Evolutionary conservation across 30 jellyfish, hydroid and myxozoan genomes (phyloP).

Genomic region (Catostylus mosaicus): DNA sequence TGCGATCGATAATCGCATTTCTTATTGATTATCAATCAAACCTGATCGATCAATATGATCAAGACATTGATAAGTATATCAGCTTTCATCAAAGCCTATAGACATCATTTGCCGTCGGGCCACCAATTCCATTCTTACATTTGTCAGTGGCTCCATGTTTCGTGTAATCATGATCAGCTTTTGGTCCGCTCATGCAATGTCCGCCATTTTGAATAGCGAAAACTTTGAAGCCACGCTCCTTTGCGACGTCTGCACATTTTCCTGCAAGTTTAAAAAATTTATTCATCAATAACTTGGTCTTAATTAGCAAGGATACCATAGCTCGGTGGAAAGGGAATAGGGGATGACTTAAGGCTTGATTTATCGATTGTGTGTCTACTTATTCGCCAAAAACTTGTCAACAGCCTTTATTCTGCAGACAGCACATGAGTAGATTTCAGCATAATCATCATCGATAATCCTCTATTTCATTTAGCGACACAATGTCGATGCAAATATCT

Average conservation of each 20-base stretch:
- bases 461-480: too few relatives aligned
- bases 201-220: conserved; percentile 95
- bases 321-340: not conserved
- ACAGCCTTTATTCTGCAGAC: too few relatives aligned
- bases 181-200: conserved; percentile 84
- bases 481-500: too few relatives aligned
- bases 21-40: too few relatives aligned
- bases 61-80: not conserved
- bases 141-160: conserved; percentile 73
- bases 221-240: conserved; percentile 88
- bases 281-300: not conserved
- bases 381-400: too few relatives aligned
- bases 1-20: too few relatives aligned
- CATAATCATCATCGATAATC: too few relatives aligned
- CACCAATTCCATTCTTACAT: conserved; percentile 89
- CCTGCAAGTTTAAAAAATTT: conserved; percentile 71
- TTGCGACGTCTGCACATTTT: conserved; percentile 93
- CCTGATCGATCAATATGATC: not conserved
- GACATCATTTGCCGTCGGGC: conserved; percentile 83
- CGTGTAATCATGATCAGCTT: conserved; percentile 67
- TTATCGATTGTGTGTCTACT: not conserved
- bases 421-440: too few relatives aligned
- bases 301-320: not conserved
- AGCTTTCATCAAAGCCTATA: conserved; percentile 40
- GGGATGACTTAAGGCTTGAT: not conserved